phyloP scores from a whole-genome alignment of 2,113 vertebrate species.

The Isurus oxyrinchus region DNA sequence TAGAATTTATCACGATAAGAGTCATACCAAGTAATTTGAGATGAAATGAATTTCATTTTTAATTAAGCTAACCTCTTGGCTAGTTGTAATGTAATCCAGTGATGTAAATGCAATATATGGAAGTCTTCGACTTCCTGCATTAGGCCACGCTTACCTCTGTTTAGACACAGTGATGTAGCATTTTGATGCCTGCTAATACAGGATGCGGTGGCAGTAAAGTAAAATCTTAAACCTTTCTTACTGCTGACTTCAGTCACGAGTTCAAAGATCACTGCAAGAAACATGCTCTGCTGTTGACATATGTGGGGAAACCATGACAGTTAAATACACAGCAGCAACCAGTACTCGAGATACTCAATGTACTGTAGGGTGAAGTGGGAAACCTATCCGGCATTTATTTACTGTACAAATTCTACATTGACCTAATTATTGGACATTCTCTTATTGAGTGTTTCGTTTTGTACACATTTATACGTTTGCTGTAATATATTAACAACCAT shows the following conservation, averaged over 20 bases:
- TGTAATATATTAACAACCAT: not conserved
- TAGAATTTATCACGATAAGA: conserved; percentile 35
- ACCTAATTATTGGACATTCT: not conserved
- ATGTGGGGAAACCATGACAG: not conserved
- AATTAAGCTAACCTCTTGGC: conserved; percentile 21
- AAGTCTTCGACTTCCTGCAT: not conserved
- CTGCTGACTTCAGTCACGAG: not conserved
- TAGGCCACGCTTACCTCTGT: not conserved
- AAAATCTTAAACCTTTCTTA: not conserved
- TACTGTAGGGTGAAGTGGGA: not conserved
- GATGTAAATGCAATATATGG: too few species aligned
- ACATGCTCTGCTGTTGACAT: not conserved
- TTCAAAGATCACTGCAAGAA: conserved; percentile 20
- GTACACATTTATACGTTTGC: not conserved
- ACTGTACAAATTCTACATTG: not conserved
- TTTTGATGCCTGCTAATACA: not conserved
- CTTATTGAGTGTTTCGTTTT: not conserved
- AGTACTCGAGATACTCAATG: not conserved
- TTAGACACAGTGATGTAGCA: not conserved
- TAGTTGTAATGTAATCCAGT: conserved; percentile 24
- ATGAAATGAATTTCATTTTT: conserved; percentile 18
- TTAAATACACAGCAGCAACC: not conserved
- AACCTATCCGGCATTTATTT: not conserved
- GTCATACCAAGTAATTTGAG: conserved; percentile 12
- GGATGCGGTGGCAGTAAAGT: not conserved